Base-by-base conservation (phyloP, 2,797 vertebrate species). In the Sciurus vulgaris region DNA sequence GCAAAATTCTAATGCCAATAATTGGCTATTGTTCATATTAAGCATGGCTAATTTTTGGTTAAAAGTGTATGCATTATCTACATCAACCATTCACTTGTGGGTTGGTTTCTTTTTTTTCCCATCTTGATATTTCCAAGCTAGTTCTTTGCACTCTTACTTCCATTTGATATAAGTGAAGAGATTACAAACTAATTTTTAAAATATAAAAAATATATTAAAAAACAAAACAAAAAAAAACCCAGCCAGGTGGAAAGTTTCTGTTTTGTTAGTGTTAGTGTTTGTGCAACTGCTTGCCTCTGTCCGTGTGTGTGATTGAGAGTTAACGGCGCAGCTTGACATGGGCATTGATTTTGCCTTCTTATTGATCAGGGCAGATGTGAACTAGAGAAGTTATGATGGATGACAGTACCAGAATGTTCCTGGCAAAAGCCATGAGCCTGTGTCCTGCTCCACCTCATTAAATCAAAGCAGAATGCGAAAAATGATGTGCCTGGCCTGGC, bases 401-500 rank as follows among this genome's bases (percentile, higher is more conserved):
- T 93, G 88, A 41, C 17, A 28, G 72, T 72, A 72, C 77, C 91
- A 94, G 83, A 91, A 38, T 95, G 91, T 97, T 96, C 89, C 78
- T 93, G 85, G 94, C 91, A 92, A 93, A 96, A 72, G 38, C 93
- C 61, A 0, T 26, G 38, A 81, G 69, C 18, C 94, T 67, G 28
- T 76, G 76, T 95, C 51, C 65, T 86, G 89, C 86, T 91, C 54
- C 11, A 59, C 77, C 86, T 97, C 93, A 81, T 73, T 93, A 87
- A 93, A 93, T 97, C 92, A 93, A 94, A 94, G 51, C 69, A 92
- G 77, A 93, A 86, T 90, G 30, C 91, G 81, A 69, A 94, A 93
- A 89, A 89, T 79, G 47, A 77, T 92, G 63, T 38, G 11, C 17
- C 38, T 81, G 67, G 33, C 70, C 61, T 95, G 65, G 72, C 86